Percentiles rank a stretch among this genome's conserved stretches.
Conservation (phyloP, 2,888 invertebrate species). For the Epirrita christyi region DNA sequence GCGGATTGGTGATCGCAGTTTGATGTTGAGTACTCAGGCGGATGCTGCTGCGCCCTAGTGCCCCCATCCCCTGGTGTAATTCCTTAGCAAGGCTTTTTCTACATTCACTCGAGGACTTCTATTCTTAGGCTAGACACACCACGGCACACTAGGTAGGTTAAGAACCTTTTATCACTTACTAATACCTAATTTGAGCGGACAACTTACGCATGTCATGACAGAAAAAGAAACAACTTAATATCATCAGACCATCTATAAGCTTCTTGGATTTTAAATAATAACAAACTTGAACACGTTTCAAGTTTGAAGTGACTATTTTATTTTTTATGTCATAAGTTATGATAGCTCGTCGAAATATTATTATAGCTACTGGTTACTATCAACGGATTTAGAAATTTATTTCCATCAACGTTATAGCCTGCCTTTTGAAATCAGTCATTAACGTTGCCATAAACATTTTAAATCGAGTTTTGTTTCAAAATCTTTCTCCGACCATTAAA, state of each 20-base stretch:
- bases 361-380: conserved; percentile 5
- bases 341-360: conserved; percentile 10
- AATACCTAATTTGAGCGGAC: too few species aligned
- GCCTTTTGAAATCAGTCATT: conserved; percentile 11
- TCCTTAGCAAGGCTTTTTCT: too few species aligned
- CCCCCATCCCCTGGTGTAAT: too few species aligned
- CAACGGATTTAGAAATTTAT: conserved; percentile 16
- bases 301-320: conserved; percentile 9
- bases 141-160: too few species aligned
- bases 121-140: too few species aligned
- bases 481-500: conserved; percentile 17
- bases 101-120: too few species aligned
- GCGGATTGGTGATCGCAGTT: too few species aligned
- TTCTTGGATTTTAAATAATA: conserved; percentile 32
- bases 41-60: too few species aligned
- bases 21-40: too few species aligned
- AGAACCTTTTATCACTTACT: too few species aligned
- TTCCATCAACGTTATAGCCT: conserved; percentile 19
- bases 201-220: background rate
- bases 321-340: conserved; percentile 16
- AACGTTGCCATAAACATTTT: conserved; percentile 21
- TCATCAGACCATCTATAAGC: conserved; percentile 14
- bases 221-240: background rate
- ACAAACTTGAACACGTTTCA: conserved; percentile 4
- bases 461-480: conserved; percentile 17